Evolutionary conservation across 2,113 vertebrate genomes (phyloP).

Genomic region (Brienomyrus brachyistius): DNA sequence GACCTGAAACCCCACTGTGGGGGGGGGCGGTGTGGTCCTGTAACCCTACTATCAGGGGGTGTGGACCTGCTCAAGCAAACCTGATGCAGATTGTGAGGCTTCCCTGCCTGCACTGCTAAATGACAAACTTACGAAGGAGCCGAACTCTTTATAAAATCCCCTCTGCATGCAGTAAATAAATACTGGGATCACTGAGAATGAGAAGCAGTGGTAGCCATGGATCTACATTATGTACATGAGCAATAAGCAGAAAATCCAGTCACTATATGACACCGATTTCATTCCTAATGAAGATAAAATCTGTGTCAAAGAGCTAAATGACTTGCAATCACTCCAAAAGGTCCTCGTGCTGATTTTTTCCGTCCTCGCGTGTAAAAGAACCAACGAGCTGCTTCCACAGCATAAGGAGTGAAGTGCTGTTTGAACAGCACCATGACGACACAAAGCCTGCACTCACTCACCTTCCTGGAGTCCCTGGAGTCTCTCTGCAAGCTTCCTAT

Average conservation of each 20-base stretch:
- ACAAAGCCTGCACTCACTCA: background rate
- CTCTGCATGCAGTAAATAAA: background rate
- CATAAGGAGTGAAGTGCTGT: background rate
- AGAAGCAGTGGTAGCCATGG: background rate
- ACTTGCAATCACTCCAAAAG: background rate
- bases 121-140: background rate
- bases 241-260: background rate
- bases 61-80: background rate
- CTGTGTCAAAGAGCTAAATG: background rate
- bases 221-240: background rate
- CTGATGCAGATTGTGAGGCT: background rate
- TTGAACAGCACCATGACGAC: background rate
- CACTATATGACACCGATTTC: background rate
- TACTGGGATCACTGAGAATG: background rate
- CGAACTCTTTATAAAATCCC: background rate
- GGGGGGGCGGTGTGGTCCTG: no score
- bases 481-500: background rate
- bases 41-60: background rate
- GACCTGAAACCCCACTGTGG: background rate
- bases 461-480: background rate
- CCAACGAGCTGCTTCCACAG: background rate
- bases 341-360: background rate
- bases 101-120: background rate
- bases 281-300: background rate
- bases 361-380: background rate